Conservation (phyloP, 2,888 invertebrate genomes). For the Hydriomena furcata region DNA sequence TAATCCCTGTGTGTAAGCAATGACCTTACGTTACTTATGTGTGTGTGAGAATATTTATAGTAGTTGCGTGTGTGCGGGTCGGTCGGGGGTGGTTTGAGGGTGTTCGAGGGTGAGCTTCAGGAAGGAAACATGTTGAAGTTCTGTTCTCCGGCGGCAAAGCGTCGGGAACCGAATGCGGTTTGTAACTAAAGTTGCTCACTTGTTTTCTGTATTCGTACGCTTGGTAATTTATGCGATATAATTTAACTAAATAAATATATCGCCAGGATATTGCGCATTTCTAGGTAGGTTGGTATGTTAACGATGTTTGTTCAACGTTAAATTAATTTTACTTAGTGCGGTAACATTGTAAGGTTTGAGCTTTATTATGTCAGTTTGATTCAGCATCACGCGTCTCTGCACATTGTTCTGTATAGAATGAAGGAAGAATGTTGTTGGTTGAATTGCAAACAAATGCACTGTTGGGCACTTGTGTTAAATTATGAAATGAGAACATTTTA, state of each 20-base stretch:
- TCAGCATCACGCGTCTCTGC: no score
- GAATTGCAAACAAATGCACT: no score
- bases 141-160: slow-evolving; percentile 82
- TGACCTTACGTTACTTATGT: slow-evolving; percentile 48
- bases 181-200: slow-evolving; percentile 51
- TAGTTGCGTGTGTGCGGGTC: slow-evolving; percentile 40
- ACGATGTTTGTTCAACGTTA: slow-evolving; percentile 16
- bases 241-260: slow-evolving; percentile 30
- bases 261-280: slow-evolving; percentile 8
- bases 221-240: slow-evolving; percentile 32
- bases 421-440: no score
- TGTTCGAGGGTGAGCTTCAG: slow-evolving; percentile 46
- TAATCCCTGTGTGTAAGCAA: slow-evolving; percentile 34
- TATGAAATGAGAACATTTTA: no score
- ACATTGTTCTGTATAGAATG: no score
- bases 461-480: no score
- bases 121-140: slow-evolving; percentile 84
- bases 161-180: slow-evolving; percentile 79
- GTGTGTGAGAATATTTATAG: slow-evolving; percentile 35
- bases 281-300: slow-evolving; percentile 9
- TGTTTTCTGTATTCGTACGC: slow-evolving; percentile 35
- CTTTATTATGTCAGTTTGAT: not conserved
- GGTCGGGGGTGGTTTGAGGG: slow-evolving; percentile 41
- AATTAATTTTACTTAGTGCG: slow-evolving; percentile 3
- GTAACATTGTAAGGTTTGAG: not conserved